Percentiles rank a stretch among this genome's conserved stretches.
phyloP scores from a whole-genome alignment of 2,797 vertebrate species.

The Cheirogaleus major region DNA sequence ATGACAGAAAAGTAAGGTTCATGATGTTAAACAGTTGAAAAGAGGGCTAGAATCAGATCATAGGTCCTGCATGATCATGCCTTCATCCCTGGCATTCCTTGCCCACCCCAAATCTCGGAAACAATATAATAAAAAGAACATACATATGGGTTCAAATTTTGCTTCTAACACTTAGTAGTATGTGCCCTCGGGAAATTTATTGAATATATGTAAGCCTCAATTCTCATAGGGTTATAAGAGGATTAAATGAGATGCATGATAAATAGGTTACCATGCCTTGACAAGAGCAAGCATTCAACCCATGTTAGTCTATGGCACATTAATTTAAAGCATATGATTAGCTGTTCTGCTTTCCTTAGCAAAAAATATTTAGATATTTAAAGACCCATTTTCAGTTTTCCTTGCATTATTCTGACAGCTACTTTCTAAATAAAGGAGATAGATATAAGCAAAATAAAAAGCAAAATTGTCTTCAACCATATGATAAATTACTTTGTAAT shows the following conservation, averaged over 20 bases:
- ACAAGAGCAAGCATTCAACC: not conserved
- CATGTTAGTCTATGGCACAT: not conserved
- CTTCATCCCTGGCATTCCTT: not conserved
- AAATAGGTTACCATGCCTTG: not conserved
- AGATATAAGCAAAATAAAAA: slow-evolving; percentile 75
- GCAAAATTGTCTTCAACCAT: slow-evolving; percentile 75
- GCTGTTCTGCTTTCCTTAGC: not conserved
- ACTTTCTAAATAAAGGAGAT: slow-evolving; percentile 73
- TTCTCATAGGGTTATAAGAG: not conserved
- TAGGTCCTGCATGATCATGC: not conserved
- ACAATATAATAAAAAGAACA: not conserved
- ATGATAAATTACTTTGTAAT: slow-evolving; percentile 74
- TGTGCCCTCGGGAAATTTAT: not conserved
- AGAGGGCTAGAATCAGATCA: not conserved
- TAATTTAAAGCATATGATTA: not conserved
- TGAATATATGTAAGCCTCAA: not conserved
- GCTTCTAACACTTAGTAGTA: not conserved
- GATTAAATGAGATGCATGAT: not conserved
- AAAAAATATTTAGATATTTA: not conserved
- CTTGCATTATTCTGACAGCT: slow-evolving; percentile 67
- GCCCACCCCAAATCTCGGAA: not conserved
- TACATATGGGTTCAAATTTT: not conserved
- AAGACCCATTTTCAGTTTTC: slow-evolving; percentile 17
- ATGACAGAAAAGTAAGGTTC: too few species aligned
- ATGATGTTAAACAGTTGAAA: not conserved